A percentile compares a stretch with the other conserved stretches of the same genome.
phyloP scores from a whole-genome alignment of 2,888 invertebrate species.

The Mamestra brassicae region DNA sequence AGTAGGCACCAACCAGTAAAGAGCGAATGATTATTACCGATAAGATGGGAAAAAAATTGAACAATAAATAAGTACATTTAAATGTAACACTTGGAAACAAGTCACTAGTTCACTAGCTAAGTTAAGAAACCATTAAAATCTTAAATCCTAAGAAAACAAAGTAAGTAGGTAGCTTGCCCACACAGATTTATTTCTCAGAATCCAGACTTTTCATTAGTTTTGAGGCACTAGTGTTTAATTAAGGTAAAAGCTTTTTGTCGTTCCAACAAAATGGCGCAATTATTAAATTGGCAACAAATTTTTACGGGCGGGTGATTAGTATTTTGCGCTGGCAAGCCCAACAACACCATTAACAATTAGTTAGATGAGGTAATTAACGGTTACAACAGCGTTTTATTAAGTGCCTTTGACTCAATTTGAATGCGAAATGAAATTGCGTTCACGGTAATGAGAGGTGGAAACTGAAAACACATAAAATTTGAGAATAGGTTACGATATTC shows the following conservation, averaged over 20 bases:
- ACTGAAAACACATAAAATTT: slow-evolving; percentile 19
- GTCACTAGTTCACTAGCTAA: neutral
- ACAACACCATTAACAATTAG: slow-evolving; percentile 37
- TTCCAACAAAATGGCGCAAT: slow-evolving; percentile 28
- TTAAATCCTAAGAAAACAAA: slow-evolving; percentile 1
- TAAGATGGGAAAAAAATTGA: no score
- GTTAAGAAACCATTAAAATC: slow-evolving; percentile 1
- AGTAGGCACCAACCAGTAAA: no score
- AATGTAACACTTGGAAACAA: no score
- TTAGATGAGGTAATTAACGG: slow-evolving; percentile 44
- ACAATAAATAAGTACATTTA: no score
- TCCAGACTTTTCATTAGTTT: slow-evolving; percentile 18
- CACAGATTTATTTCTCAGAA: slow-evolving; percentile 5
- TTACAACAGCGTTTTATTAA: slow-evolving; percentile 38
- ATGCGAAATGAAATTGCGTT: slow-evolving; percentile 18
- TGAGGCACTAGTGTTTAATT: slow-evolving; percentile 35
- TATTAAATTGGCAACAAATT: slow-evolving; percentile 57
- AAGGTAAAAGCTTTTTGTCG: slow-evolving; percentile 43
- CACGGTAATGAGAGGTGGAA: slow-evolving; percentile 12
- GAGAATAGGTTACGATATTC: neutral
- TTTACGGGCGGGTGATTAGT: slow-evolving; percentile 38
- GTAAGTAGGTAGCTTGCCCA: neutral
- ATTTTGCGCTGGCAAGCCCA: slow-evolving; percentile 50
- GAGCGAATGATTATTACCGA: no score
- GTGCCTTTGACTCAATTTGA: slow-evolving; percentile 43